Evolutionary conservation across 2,113 vertebrate genomes (phyloP), one percentile per base, ranked within the genome.

Genomic region (Jaculus jaculus): DNA sequence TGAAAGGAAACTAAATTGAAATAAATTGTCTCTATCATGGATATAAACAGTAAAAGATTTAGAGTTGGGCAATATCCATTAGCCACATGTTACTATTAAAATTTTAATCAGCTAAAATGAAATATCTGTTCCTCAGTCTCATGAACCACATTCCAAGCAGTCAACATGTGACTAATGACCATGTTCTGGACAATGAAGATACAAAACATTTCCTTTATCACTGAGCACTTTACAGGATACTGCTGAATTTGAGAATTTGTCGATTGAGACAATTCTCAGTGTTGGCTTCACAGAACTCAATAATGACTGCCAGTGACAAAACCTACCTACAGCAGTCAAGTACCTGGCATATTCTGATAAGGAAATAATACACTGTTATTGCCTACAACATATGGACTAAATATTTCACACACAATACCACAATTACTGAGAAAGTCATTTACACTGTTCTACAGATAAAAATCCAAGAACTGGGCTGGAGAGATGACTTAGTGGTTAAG

Each of bases 31-130:
- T 30, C 90, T 83, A 42, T 21, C 34, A 72, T 60, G 18, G 47
- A 12, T 65, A 11, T 42, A 89, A 90, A 34, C 39, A 68, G 37
- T 47, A 39, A 66, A 93, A 73, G 42, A 77, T 65, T 82, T 63
- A 77, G 39, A 87, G 58, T 20, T 89, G 4, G 68, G 7, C 15
- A 87, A 39, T n/a, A 77, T 32, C 37, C 5, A n/a, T 65, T 73
- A 80, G 66, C 3, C 63, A 47, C 34, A 60, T 84, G 37, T 74
- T 23, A 2, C 81, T 78, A 89, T 32, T 79, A 89, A 71, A 93
- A 74, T 71, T 90, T 73, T 73, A 79, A 84, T 47, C 54, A 65
- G 60, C 79, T 95, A 63, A 71, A 86, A 90, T 65, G 72, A 77
- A 90, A 82, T 54, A 80, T 71, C 26, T 65, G 58, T 86, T 82